Base-by-base conservation (phyloP, 2,113 vertebrate genomes). In the Limnothrissa miodon region DNA sequence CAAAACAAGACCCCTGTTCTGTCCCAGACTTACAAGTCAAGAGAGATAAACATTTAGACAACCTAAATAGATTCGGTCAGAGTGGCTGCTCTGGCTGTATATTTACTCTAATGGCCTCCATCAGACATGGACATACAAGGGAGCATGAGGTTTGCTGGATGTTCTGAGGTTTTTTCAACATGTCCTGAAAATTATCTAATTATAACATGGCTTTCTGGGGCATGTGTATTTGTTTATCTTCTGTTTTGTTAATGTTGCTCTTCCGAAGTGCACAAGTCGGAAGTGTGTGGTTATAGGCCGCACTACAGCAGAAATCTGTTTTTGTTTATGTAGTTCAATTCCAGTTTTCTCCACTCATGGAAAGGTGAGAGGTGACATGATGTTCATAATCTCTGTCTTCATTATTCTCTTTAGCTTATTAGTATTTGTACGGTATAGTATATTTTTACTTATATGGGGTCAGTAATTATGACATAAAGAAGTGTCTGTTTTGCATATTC, bases 11-110 rank as follows among this genome's bases (percentile, higher is more conserved):
- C 80, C 56, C 78, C 82, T 80, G 79, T 23, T 42, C 83, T 83
- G 66, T 79, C 29, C 81, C 86, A 88, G 89, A 88, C 88, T 90
- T 90, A 86, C 84, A 86, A 88, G 89, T 89, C 86, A 83, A 90
- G 89, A 87, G 53, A 85, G 88, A 90, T 93, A 94, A 95, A 93
- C 93, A 95, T 95, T 95, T 93, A 89, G 89, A 92, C 91, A 93
- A 90, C 90, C 92, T 90, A 92, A 93, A 92, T 92, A 91, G 91
- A 93, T 80, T 89, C 85, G 33, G 87, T 90, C 85, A 82, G 89
- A 80, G 81, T 19, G 83, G 78, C 82, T 85, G 87, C 89, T 88
- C 85, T 66, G 83, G 84, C 83, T 85, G 89, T 78, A 53, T 91
- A 90, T 93, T 93, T 91, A 88, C 91, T 90, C 90, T 88, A 39